These are phyloP conservation scores for Drosophila pallidifrons DNA, from an alignment of 1,140 invertebrate species.

Conservation along the genomic window DNA sequence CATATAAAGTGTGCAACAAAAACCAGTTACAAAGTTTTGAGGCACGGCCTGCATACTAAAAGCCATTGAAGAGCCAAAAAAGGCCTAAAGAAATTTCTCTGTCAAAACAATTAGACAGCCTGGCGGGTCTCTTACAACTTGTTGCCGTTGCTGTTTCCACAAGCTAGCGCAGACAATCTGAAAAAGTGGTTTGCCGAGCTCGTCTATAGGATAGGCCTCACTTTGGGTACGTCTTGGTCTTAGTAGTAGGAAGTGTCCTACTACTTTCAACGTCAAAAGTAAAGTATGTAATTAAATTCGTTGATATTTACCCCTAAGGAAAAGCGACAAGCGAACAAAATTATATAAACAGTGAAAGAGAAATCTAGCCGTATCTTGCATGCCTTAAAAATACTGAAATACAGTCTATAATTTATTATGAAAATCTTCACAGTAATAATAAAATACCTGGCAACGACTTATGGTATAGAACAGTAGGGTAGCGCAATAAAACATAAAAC, in stretches of 20 bases:
- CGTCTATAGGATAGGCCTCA: neutral
- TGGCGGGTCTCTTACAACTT: slow-evolving; percentile 59
- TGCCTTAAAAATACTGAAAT: too few relatives aligned
- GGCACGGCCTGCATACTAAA: slow-evolving; percentile 11
- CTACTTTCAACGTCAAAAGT: slow-evolving; percentile 57
- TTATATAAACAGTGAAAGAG: neutral
- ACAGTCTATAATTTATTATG: too few relatives aligned
- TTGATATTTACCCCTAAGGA: slow-evolving; percentile 36
- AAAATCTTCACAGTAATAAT: too few relatives aligned
- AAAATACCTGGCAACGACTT: too few relatives aligned
- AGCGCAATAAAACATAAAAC: too few relatives aligned
- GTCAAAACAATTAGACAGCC: slow-evolving; percentile 74
- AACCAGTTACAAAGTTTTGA: slow-evolving; percentile 56
- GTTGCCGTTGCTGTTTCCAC: slow-evolving; percentile 42
- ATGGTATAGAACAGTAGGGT: too few relatives aligned
- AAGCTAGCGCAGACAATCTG: slow-evolving; percentile 8
- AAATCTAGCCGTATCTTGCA: too few relatives aligned
- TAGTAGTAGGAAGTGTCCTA: neutral
- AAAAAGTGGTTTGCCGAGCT: slow-evolving; percentile 25
- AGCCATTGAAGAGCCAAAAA: slow-evolving; percentile 42
- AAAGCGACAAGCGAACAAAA: slow-evolving; percentile 14
- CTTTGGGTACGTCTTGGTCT: slow-evolving; percentile 11
- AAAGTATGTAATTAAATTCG: slow-evolving; percentile 70
- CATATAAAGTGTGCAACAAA: neutral
- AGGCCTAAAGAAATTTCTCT: slow-evolving; percentile 70